A percentile compares a stretch with the other conserved stretches of the same genome.
Conservation (phyloP, 2,113 vertebrate genomes). For the Calypte anna region DNA sequence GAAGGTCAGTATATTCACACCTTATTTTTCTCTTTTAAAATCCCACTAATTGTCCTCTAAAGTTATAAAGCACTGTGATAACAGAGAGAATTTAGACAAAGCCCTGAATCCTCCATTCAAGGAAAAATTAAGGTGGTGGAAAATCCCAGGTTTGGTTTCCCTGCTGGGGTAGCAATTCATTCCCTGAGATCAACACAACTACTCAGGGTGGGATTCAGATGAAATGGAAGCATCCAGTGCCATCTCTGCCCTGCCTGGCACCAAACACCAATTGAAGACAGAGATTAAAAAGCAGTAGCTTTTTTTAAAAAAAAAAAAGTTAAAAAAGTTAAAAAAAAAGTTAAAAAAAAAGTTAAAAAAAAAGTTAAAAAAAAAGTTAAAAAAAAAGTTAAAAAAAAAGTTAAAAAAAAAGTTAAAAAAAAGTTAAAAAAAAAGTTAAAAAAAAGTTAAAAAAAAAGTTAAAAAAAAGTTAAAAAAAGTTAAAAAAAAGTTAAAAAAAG, state of each 20-base stretch:
- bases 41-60: background rate
- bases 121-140: rapidly evolving
- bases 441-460: no score
- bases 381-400: no score
- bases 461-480: no score
- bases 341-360: no score
- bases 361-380: no score
- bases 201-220: background rate
- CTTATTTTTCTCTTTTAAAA: background rate
- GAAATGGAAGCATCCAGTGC: rapidly evolving
- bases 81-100: rapidly evolving
- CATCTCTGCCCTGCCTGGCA: background rate
- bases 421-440: no score
- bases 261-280: rapidly evolving
- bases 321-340: no score
- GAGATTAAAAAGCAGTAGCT: background rate
- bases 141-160: background rate
- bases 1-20: background rate
- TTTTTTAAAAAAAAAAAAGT: no score
- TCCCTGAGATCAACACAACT: rapidly evolving
- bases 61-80: rapidly evolving
- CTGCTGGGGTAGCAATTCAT: background rate
- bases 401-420: no score
- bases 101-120: rapidly evolving
- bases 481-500: no score